Conservation (phyloP, 1,140 invertebrate species). For the Hetaerina americana region DNA sequence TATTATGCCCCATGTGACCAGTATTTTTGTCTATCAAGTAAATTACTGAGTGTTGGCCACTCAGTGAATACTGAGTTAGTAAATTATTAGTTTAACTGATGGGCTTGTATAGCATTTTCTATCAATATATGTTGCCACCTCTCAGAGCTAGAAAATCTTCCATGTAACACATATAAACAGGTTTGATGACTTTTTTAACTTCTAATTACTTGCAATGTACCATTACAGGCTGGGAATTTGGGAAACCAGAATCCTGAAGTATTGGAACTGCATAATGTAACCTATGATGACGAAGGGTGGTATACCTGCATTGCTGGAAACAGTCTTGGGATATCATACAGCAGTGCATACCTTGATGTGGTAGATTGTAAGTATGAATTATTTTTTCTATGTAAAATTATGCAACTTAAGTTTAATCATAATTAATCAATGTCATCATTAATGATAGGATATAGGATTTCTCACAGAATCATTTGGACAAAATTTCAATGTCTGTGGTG, state of each 20-base stretch:
- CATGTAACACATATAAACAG: too few relatives aligned
- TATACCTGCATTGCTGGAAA: slow-evolving; percentile 85
- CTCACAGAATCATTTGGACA: slow-evolving; percentile 24
- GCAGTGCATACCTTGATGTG: slow-evolving; percentile 73
- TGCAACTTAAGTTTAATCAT: slow-evolving; percentile 3
- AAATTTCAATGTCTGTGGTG: neutral
- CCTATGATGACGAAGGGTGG: slow-evolving; percentile 77
- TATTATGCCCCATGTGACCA: too few relatives aligned
- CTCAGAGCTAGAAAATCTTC: too few relatives aligned
- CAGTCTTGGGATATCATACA: slow-evolving; percentile 57
- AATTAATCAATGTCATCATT: neutral
- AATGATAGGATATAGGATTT: too few relatives aligned
- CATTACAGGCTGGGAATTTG: neutral
- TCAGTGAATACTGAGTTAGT: too few relatives aligned
- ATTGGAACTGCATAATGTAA: slow-evolving; percentile 67
- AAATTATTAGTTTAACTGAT: too few relatives aligned
- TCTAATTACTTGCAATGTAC: too few relatives aligned
- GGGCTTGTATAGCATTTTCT: too few relatives aligned
- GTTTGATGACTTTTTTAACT: too few relatives aligned
- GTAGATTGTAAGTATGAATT: slow-evolving; percentile 50
- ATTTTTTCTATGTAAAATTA: slow-evolving; percentile 5
- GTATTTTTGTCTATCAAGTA: too few relatives aligned
- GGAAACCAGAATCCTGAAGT: slow-evolving; percentile 38
- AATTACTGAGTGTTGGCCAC: too few relatives aligned
- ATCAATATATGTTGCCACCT: too few relatives aligned